Percentiles rank a stretch among this genome's conserved stretches.
phyloP scores from a whole-genome alignment of 2,113 vertebrate genomes.

The Antechinus flavipes region DNA sequence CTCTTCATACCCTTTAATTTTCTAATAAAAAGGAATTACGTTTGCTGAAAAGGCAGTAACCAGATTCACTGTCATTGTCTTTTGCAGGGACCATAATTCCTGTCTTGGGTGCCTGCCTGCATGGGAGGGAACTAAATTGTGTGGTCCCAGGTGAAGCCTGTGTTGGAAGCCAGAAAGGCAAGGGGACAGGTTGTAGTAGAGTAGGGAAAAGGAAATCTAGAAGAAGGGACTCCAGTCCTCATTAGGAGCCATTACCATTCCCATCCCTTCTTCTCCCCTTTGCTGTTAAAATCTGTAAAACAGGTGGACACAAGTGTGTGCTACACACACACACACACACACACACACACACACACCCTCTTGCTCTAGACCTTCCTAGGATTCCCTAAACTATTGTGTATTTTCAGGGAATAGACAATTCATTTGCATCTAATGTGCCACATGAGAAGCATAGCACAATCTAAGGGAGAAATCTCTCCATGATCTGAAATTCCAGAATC shows the following conservation, averaged over 20 bases:
- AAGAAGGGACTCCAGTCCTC: not conserved
- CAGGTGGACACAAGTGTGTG: not conserved
- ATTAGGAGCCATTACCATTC: not conserved
- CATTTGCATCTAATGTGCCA: not conserved
- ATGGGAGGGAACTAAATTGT: conserved; percentile 45
- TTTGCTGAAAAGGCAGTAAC: conserved; percentile 86
- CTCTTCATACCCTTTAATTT: conserved; percentile 87
- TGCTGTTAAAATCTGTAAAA: not conserved
- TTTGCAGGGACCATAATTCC: conserved; percentile 80
- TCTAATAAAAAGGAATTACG: conserved; percentile 88
- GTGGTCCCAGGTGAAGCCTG: conserved; percentile 69
- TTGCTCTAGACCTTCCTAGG: not conserved
- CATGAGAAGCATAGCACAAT: not conserved
- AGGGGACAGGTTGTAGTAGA: not conserved
- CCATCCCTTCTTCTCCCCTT: not conserved
- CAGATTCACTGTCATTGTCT: conserved; percentile 84
- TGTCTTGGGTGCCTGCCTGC: conserved; percentile 65
- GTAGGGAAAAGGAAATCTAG: too few relatives aligned
- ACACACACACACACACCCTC: not conserved
- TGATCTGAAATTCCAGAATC: not conserved
- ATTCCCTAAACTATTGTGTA: not conserved
- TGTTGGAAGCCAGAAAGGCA: not conserved
- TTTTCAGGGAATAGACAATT: not conserved
- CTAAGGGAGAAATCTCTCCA: not conserved
- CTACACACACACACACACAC: too few relatives aligned